A percentile compares a stretch with the other conserved stretches of the same genome.
These are phyloP conservation scores for Chalcis sispes DNA, from an alignment of 2,888 invertebrate species.

Conservation along the genomic window DNA sequence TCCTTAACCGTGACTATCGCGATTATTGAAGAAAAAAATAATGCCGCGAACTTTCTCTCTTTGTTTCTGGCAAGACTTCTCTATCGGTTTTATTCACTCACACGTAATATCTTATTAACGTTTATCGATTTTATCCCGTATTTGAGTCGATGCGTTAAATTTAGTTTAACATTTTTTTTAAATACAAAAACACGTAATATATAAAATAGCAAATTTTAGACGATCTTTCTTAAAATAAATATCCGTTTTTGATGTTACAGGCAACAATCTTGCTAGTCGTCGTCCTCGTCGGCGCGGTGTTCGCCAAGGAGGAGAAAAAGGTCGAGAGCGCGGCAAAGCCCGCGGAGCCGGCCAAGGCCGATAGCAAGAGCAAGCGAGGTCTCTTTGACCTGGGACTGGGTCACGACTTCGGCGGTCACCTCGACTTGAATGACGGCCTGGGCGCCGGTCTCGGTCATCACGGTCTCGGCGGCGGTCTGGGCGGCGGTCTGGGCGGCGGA, in stretches of 20 bases:
- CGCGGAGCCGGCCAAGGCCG: conserved; percentile 54
- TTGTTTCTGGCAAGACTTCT: neutral
- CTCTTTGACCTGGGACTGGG: conserved; percentile 63
- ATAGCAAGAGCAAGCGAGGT: conserved; percentile 69
- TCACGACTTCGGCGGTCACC: conserved; percentile 56
- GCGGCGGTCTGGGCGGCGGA: conserved; percentile 56
- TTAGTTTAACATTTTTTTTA: neutral
- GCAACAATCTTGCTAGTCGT: conserved; percentile 63
- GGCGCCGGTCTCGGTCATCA: conserved; percentile 59
- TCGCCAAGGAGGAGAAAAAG: conserved; percentile 60
- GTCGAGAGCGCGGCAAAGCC: conserved; percentile 57
- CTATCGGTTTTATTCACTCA: neutral
- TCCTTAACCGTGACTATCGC: conserved; percentile 33
- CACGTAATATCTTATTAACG: neutral
- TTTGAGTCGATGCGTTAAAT: neutral
- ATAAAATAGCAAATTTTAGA: neutral
- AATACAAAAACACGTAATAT: neutral
- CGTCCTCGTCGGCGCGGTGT: conserved; percentile 60
- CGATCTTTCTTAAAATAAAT: conserved; percentile 1
- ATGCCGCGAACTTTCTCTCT: neutral
- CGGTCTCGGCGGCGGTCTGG: conserved; percentile 53
- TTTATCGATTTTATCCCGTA: neutral
- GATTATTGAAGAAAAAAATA: conserved; percentile 19
- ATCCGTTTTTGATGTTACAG: conserved; percentile 59
- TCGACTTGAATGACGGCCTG: conserved; percentile 26